A percentile compares a stretch with the other conserved stretches of the same genome.
These are phyloP conservation scores for Acanthurus leucopareius DNA, from an alignment of 2,797 vertebrate genomes.

Conservation along the genomic window DNA sequence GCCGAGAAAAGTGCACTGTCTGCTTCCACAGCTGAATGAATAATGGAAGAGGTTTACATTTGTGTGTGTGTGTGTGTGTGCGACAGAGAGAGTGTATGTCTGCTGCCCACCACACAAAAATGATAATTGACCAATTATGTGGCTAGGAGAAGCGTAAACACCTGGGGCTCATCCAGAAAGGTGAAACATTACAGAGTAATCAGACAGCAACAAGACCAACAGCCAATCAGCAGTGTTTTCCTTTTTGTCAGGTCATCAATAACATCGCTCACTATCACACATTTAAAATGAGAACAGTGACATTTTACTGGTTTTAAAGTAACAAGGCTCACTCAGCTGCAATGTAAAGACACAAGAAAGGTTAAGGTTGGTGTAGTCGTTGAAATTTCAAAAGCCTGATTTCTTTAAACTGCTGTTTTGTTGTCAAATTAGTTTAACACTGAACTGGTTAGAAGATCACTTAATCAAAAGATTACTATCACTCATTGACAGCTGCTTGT, in stretches of 20 bases:
- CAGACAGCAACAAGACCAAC: slow-evolving; percentile 14
- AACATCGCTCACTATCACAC: slow-evolving; percentile 3
- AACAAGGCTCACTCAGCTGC: not conserved
- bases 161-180: slow-evolving; percentile 57
- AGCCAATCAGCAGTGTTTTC: not conserved
- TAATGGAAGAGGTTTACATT: slow-evolving; percentile 47
- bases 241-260: slow-evolving; percentile 35
- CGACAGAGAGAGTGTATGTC: not conserved
- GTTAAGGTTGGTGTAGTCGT: not conserved
- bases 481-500: not conserved
- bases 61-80: not conserved
- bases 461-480: not conserved
- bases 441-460: not conserved
- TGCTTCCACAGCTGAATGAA: slow-evolving; percentile 57
- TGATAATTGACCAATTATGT: slow-evolving; percentile 69
- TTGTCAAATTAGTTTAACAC: not conserved
- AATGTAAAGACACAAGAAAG: not conserved
- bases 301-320: not conserved
- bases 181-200: slow-evolving; percentile 32
- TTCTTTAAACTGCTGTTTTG: not conserved
- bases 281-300: not conserved
- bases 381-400: not conserved
- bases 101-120: slow-evolving; percentile 30
- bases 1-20: slow-evolving; percentile 33
- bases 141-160: slow-evolving; percentile 30